Evolutionary conservation across 2,888 invertebrate species (phyloP).

Genomic region (Clusia tigrina): DNA sequence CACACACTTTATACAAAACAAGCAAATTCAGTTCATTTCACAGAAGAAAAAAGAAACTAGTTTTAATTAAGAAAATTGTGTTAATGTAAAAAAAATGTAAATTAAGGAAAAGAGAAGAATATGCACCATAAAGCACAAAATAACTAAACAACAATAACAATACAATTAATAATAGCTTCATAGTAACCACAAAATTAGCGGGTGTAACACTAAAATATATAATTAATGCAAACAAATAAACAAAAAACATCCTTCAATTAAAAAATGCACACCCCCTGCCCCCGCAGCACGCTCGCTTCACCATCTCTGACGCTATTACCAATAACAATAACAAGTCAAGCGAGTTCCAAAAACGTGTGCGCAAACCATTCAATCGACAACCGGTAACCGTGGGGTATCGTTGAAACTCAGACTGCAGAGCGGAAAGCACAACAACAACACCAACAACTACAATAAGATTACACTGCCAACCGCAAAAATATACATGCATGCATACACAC

Average conservation of each 20-base stretch:
- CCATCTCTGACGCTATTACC: neutral
- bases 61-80: neutral
- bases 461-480: neutral
- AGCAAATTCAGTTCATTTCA: no score
- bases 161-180: neutral
- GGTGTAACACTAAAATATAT: neutral
- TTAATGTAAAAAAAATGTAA: neutral
- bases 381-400: neutral
- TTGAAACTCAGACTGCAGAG: neutral
- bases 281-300: neutral
- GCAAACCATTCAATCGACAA: neutral
- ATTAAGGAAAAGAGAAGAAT: neutral
- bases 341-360: neutral
- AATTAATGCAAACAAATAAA: neutral
- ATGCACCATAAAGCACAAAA: no score
- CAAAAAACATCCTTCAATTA: neutral
- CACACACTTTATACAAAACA: no score
- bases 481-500: neutral
- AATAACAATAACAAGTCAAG: neutral
- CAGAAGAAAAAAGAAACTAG: neutral
- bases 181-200: slow-evolving; percentile 1
- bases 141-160: neutral
- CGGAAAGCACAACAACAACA: neutral
- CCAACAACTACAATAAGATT: neutral
- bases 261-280: neutral